Evolutionary conservation across 2,113 vertebrate species (phyloP).

Genomic region (Leucosticte australis): DNA sequence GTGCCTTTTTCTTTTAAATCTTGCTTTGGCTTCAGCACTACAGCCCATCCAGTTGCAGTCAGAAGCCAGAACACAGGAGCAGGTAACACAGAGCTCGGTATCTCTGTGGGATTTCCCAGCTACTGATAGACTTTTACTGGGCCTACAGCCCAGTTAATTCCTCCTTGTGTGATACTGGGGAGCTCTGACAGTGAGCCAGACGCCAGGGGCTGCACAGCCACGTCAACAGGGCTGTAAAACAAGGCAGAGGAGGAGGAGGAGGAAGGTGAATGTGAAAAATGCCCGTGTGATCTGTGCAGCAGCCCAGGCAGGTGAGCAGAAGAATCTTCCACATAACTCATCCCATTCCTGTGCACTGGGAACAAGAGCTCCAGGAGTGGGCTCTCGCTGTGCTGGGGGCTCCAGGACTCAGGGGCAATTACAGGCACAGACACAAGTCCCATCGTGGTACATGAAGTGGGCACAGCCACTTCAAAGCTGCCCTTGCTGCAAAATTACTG

Average conservation of each 20-base stretch:
- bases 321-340: rapidly evolving
- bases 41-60: not conserved
- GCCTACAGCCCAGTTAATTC: not conserved
- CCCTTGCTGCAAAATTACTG: not conserved
- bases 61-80: not conserved
- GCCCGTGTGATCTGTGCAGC: rapidly evolving
- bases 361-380: not conserved
- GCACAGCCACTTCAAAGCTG: not conserved
- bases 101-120: not conserved
- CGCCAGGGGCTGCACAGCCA: not conserved
- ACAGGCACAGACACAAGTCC: not conserved
- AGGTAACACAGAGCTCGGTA: rapidly evolving
- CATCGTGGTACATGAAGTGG: not conserved
- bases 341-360: not conserved
- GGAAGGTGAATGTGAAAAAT: not conserved
- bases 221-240: rapidly evolving
- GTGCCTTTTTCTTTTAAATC: not conserved
- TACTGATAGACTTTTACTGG: rapidly evolving
- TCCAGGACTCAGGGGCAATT: not conserved
- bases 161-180: rapidly evolving
- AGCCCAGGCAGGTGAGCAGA: not conserved
- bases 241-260: not conserved
- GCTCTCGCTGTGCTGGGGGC: not conserved
- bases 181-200: not conserved
- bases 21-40: not conserved